phyloP scores from a whole-genome alignment of 2,113 vertebrate species.

The Tamias sibiricus region DNA sequence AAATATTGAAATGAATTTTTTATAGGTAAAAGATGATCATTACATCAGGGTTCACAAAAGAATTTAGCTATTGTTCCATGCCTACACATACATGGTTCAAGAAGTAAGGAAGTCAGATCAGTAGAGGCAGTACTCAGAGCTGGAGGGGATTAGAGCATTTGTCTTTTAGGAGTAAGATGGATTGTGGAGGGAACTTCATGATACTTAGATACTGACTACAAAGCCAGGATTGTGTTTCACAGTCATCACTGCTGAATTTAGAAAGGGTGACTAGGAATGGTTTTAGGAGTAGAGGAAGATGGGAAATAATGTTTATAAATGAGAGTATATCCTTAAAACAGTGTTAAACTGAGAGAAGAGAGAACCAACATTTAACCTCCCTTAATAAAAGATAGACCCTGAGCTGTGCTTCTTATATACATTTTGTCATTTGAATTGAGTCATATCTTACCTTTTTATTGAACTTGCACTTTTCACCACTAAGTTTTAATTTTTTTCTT shows the following conservation, averaged over 20 bases:
- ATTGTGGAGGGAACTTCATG: background rate
- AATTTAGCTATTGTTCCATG: background rate
- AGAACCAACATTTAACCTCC: background rate
- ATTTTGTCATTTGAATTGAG: slow-evolving; percentile 24
- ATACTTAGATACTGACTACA: background rate
- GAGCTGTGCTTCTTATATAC: background rate
- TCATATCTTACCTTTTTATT: background rate
- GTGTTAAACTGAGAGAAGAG: background rate
- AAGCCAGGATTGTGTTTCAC: background rate
- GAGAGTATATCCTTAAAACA: background rate
- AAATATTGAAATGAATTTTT: slow-evolving; percentile 17
- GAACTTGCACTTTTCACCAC: slow-evolving; percentile 12
- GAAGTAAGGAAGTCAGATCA: background rate
- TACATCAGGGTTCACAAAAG: background rate
- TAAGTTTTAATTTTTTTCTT: slow-evolving; percentile 21
- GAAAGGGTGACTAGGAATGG: background rate
- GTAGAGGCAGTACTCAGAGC: background rate
- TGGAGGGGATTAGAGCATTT: background rate
- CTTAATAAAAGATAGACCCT: background rate
- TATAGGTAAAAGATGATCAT: background rate
- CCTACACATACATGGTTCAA: background rate
- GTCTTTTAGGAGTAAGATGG: background rate
- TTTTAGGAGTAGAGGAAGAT: background rate
- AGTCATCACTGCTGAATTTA: background rate
- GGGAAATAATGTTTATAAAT: background rate